A percentile compares a stretch with the other conserved stretches of the same genome.
Evolutionary conservation across 2,888 invertebrate species (phyloP).

Genomic region (Halictus quadricinctus): DNA sequence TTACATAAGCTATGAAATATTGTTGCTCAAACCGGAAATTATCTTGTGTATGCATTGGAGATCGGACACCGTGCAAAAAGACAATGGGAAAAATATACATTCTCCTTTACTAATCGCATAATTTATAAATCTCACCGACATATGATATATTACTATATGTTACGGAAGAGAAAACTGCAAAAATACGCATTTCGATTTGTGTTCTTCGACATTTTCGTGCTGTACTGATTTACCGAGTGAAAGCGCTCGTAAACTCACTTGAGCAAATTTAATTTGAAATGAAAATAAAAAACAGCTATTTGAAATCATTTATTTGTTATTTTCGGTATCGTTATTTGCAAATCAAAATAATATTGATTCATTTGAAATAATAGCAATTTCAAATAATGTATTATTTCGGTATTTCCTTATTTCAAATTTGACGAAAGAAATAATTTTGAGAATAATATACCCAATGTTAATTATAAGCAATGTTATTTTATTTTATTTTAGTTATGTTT

Average conservation of each 20-base stretch:
- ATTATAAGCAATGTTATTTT: too few species aligned
- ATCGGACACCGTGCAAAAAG: background rate
- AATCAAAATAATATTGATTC: too few species aligned
- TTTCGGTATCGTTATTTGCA: too few species aligned
- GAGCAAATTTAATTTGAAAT: background rate
- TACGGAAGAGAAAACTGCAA: background rate
- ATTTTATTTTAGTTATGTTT: too few species aligned
- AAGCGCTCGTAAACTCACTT: background rate
- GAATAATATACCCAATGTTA: too few species aligned
- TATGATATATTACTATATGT: background rate
- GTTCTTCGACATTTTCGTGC: background rate
- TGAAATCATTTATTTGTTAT: too few species aligned
- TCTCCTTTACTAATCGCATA: background rate
- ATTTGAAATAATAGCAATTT: too few species aligned
- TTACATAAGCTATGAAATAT: constrained; percentile 11
- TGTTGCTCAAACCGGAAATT: constrained; percentile 17
- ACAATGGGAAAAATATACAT: background rate
- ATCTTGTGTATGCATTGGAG: constrained; percentile 6
- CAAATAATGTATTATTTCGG: too few species aligned
- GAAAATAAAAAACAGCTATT: background rate
- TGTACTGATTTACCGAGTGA: background rate
- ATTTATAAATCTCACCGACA: background rate
- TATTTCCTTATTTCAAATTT: too few species aligned
- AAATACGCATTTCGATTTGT: background rate
- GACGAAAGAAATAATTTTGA: too few species aligned